A percentile compares a stretch with the other conserved stretches of the same genome.
Evolutionary conservation across 2,888 invertebrate species (phyloP).

Genomic region (Agonopterix subpropinquella): DNA sequence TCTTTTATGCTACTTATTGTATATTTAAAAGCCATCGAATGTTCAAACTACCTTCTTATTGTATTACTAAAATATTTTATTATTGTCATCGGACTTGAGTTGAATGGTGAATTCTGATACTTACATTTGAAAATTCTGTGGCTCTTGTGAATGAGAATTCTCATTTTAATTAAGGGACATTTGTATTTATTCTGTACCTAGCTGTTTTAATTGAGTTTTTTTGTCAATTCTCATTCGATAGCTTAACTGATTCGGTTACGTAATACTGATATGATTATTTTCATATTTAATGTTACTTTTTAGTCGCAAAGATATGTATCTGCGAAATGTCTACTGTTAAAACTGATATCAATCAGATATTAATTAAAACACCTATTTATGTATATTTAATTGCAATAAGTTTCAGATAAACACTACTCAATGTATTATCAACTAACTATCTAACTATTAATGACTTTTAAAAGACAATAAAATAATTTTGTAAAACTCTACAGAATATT

Average conservation of each 20-base stretch:
- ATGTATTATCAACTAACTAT: slow-evolving; percentile 46
- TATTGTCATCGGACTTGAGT: not conserved
- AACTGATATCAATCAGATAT: slow-evolving; percentile 29
- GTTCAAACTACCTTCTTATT: not conserved
- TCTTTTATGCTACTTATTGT: slow-evolving; percentile 3
- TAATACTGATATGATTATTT: slow-evolving; percentile 24
- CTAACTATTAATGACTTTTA: slow-evolving; percentile 47
- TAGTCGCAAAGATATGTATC: slow-evolving; percentile 51
- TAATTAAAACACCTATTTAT: slow-evolving; percentile 42
- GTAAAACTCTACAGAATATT: slow-evolving; percentile 68
- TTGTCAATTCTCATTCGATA: slow-evolving; percentile 8
- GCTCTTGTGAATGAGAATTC: too few species aligned
- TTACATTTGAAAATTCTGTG: not conserved
- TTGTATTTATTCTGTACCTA: too few species aligned
- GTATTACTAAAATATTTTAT: too few species aligned
- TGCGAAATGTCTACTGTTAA: slow-evolving; percentile 37
- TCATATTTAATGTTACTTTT: slow-evolving; percentile 6
- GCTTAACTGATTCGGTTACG: slow-evolving; percentile 5
- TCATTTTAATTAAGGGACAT: too few species aligned
- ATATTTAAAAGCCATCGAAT: slow-evolving; percentile 2
- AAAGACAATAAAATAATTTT: slow-evolving; percentile 62
- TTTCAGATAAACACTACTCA: slow-evolving; percentile 47
- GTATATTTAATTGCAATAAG: slow-evolving; percentile 42
- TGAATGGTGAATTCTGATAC: not conserved
- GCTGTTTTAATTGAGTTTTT: too few species aligned